Percentiles rank a stretch among this genome's conserved stretches.
Conservation (phyloP, 2,888 invertebrate genomes). For the Eueremaeus valkanovi region DNA sequence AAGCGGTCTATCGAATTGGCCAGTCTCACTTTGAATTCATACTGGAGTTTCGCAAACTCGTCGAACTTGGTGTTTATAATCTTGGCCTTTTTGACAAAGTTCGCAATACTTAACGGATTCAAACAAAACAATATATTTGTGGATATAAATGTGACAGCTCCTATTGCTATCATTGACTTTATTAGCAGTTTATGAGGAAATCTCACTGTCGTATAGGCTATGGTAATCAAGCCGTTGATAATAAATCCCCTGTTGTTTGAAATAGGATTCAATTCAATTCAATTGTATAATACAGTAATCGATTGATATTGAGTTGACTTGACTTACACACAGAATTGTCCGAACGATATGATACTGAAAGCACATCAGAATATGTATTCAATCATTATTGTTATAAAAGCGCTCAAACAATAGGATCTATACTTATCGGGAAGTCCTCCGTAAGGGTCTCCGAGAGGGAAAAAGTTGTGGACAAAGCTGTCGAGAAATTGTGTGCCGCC, state of each 20-base stretch:
- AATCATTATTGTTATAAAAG: no score
- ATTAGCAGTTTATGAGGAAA: slow-evolving; percentile 12
- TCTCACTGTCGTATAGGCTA: background rate
- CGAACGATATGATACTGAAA: no score
- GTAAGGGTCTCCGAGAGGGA: background rate
- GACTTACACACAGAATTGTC: no score
- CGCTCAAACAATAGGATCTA: no score
- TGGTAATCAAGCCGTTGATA: background rate
- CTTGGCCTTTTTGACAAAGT: background rate
- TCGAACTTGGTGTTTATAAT: background rate
- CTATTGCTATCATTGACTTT: slow-evolving; percentile 3
- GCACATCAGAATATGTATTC: no score
- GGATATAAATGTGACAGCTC: background rate
- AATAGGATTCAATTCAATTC: no score
- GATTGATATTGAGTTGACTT: no score
- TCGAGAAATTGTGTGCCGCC: background rate
- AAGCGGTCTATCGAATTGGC: slow-evolving; percentile 1
- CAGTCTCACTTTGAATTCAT: background rate
- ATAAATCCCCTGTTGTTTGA: background rate
- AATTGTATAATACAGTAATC: no score
- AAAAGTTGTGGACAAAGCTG: background rate
- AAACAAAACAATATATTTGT: background rate
- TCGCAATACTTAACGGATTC: background rate
- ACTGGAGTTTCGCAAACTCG: background rate
- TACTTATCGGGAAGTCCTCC: background rate